Conservation (phyloP, 2,113 vertebrate species). For the Chunga burmeisteri region DNA sequence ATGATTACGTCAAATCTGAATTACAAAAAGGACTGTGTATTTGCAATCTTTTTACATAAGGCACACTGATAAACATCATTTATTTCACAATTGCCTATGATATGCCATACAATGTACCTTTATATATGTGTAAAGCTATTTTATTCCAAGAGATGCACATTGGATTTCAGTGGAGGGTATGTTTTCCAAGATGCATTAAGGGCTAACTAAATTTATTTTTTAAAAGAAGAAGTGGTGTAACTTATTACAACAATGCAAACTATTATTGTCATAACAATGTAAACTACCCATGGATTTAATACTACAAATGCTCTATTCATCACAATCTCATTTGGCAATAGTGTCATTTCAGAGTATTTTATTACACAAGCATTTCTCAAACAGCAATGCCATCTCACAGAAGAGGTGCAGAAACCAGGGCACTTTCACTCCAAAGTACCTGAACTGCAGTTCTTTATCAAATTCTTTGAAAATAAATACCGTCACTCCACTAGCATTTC, state of each 20-base stretch:
- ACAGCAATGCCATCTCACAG: conserved; percentile 16
- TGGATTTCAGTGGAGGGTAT: conserved; percentile 17
- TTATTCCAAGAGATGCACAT: conserved; percentile 2
- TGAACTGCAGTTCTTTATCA: conserved; percentile 34
- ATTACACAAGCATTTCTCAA: conserved; percentile 36
- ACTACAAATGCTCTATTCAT: conserved; percentile 50
- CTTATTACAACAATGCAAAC: conserved; percentile 51
- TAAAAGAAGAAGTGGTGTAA: conserved; percentile 35
- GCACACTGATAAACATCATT: conserved; percentile 34
- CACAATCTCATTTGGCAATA: conserved; percentile 63
- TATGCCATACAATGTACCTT: neutral
- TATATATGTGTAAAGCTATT: conserved; percentile 29
- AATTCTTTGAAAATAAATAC: conserved; percentile 24
- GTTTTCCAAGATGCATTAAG: conserved; percentile 25
- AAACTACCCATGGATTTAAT: conserved; percentile 60
- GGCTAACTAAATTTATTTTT: conserved; percentile 45
- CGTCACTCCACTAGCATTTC: neutral
- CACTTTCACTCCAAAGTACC: neutral
- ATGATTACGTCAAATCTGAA: conserved; percentile 12
- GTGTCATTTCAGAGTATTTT: conserved; percentile 48
- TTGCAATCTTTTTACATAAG: conserved; percentile 26
- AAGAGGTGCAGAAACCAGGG: conserved; percentile 28
- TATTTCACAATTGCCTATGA: conserved; percentile 30
- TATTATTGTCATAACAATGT: conserved; percentile 66
- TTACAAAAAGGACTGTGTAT: neutral